Evolutionary conservation across 1,140 invertebrate genomes (phyloP).

Genomic region (Ceratitis capitata): DNA sequence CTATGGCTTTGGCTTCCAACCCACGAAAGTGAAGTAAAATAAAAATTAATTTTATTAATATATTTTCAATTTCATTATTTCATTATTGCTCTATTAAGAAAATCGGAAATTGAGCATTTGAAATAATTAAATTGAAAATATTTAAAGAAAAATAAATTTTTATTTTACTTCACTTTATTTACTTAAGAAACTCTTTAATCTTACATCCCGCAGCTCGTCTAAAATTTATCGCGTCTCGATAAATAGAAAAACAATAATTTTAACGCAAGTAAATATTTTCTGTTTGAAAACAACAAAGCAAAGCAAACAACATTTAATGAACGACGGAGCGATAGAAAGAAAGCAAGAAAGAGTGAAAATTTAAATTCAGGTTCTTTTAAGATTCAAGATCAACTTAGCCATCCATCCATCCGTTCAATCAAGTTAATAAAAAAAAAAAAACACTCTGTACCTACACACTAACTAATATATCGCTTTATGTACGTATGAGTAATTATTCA

Average conservation of each 20-base stretch:
- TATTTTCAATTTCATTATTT: neutral
- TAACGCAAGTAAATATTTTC: neutral
- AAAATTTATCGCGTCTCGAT: neutral
- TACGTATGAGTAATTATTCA: conserved; percentile 31
- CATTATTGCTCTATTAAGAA: no score
- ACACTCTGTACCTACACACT: neutral
- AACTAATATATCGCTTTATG: no score
- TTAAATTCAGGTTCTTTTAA: conserved; percentile 8
- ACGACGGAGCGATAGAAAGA: neutral
- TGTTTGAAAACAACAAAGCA: neutral
- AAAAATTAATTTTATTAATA: no score
- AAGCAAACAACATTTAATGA: neutral
- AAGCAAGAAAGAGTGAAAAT: neutral
- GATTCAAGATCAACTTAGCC: neutral
- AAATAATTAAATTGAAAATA: no score
- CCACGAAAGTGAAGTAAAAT: no score
- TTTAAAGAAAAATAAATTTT: no score
- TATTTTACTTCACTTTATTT: neutral
- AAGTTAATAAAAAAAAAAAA: neutral
- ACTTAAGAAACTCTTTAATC: neutral
- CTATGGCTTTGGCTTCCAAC: no score
- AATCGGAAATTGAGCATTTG: neutral
- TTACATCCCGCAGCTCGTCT: neutral
- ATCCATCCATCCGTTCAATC: neutral
- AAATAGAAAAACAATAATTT: neutral